phyloP scores from a whole-genome alignment of 2,888 invertebrate species.

The Parthenolecanium corni region DNA sequence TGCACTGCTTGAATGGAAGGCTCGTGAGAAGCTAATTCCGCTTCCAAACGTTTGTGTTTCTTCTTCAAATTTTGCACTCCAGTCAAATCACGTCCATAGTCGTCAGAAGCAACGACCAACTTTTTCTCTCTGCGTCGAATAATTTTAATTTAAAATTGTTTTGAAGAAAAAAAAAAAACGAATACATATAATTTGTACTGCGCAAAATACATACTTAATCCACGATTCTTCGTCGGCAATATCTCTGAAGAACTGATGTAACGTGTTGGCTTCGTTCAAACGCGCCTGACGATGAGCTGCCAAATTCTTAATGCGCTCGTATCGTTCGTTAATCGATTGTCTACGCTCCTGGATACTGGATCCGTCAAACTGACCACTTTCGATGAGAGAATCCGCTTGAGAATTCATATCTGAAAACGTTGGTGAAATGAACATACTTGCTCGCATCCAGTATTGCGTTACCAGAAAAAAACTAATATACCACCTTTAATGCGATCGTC shows the following conservation, averaged over 20 bases:
- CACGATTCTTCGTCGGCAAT: conserved; percentile 99
- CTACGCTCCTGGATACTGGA: conserved; percentile 91
- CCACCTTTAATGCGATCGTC: conserved; percentile 79
- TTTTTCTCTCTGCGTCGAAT: conserved; percentile 70
- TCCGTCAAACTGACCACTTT: conserved; percentile 94
- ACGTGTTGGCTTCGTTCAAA: conserved; percentile 89
- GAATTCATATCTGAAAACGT: conserved; percentile 68
- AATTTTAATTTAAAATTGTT: conserved; percentile 14
- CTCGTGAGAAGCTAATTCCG: conserved; percentile 93
- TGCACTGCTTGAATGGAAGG: conserved; percentile 91
- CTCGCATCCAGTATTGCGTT: neutral
- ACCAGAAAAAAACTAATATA: neutral
- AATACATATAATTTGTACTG: neutral
- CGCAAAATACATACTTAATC: conserved; percentile 62
- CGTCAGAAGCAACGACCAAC: conserved; percentile 89
- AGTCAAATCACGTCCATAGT: conserved; percentile 94
- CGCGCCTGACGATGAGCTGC: conserved; percentile 85
- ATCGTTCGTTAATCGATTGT: conserved; percentile 90
- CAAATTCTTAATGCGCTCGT: conserved; percentile 82
- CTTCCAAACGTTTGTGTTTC: conserved; percentile 97
- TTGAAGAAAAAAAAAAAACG: conserved; percentile 27
- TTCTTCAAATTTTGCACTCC: conserved; percentile 97
- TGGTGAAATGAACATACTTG: conserved; percentile 3
- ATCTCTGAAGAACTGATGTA: conserved; percentile 98
- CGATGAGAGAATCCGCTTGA: conserved; percentile 90